Base-by-base conservation (phyloP, 1,140 invertebrate genomes). In the Palaemon carinicauda region DNA sequence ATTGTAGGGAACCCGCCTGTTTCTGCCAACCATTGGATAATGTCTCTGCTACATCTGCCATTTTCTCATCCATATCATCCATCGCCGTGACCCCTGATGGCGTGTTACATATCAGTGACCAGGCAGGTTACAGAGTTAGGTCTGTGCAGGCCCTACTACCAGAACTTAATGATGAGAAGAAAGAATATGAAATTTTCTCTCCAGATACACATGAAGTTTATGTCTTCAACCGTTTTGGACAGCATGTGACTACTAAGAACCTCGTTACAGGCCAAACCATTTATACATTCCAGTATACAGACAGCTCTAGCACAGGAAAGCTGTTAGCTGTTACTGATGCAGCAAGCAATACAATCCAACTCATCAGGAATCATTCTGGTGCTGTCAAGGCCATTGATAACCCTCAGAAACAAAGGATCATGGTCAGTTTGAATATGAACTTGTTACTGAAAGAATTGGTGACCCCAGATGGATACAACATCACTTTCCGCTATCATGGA, bases 151-250 rank as follows among this genome's bases (percentile, higher is more conserved):
- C 98, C 75, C 97, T 93, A 0, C 60, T 96, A 0, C 95, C 96
- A 0, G 96, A 95, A 89, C 93, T 94, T 0, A 89, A 87, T 29
- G 94, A 87, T 29, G 94, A 95, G 0, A 93, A 96, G 50, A 84
- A 86, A 19, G 96, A 98, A 91, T 99, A 98, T 90, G 96, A 98
- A 92, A 98, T 99, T 74, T 97, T 97, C 89, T 97, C 97, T 0
- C 97, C 98, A 0, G 97, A 98, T 89, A 97, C 96, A 0, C 97
- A 98, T 91, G 97, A 99, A 92, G 95, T 97, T 69, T 99, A 98
- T 90, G 95, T 98, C 14, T 99, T 99, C 91, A 99, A 99, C 90
- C 93, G 97, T 89, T 98, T 98, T 90, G 98, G 98, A 0, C 97
- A 98, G 91, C 98, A 99, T 90, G 94, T 97, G 7, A 94, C 95